phyloP scores from a whole-genome alignment of 2,113 vertebrate species.

The Cyanoderma ruficeps region DNA sequence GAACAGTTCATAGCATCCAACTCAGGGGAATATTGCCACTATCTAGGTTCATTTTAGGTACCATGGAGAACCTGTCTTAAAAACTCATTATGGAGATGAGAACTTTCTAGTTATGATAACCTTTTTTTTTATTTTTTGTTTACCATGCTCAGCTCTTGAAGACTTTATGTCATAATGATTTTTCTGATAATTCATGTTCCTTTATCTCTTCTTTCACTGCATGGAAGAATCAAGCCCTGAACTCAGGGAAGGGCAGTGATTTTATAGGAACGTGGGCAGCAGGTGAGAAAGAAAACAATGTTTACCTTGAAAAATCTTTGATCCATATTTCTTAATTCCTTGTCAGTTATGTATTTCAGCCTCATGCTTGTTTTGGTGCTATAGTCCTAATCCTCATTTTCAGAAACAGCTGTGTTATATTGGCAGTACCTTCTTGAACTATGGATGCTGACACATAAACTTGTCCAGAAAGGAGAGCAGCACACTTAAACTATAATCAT shows the following conservation, averaged over 20 bases:
- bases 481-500: background rate
- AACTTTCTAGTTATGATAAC: background rate
- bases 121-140: background rate
- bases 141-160: background rate
- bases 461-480: background rate
- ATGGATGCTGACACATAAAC: background rate
- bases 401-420: background rate
- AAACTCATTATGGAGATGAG: background rate
- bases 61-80: background rate
- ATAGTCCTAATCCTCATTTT: background rate
- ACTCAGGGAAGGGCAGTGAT: background rate
- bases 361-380: background rate
- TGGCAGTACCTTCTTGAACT: background rate
- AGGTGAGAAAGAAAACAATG: background rate
- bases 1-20: background rate
- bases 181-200: background rate
- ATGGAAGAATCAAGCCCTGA: background rate
- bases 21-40: background rate
- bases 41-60: background rate
- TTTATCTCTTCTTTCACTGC: background rate
- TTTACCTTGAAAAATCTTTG: background rate
- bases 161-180: background rate
- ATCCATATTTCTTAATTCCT: background rate
- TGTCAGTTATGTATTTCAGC: background rate
- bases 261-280: background rate